Conservation (phyloP, 1,140 invertebrate species). For the Epicauta chinensis region DNA sequence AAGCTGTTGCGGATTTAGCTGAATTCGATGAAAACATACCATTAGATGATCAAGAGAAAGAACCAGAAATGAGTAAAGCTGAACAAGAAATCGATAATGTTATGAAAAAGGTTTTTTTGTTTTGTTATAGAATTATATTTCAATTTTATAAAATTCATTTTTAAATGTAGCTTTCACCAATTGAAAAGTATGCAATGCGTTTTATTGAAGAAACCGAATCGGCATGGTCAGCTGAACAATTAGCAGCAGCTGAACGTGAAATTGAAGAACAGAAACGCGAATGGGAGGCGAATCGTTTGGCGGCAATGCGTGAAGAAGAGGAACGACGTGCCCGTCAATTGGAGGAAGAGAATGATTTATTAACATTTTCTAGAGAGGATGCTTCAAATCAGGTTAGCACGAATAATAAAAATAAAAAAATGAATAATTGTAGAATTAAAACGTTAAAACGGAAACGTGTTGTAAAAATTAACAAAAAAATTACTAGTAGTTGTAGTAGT, state of each 20-base stretch:
- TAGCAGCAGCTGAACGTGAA: slow-evolving; percentile 83
- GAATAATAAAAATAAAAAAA: slow-evolving; percentile 40
- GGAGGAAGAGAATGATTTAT: slow-evolving; percentile 57
- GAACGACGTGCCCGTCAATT: slow-evolving; percentile 53
- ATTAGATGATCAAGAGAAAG: slow-evolving; percentile 60
- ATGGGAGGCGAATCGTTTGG: slow-evolving; percentile 84
- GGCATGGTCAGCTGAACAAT: slow-evolving; percentile 74
- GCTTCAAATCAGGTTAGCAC: slow-evolving; percentile 73
- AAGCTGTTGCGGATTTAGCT: slow-evolving; percentile 87
- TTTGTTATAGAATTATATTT: slow-evolving; percentile 2
- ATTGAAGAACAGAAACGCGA: slow-evolving; percentile 87
- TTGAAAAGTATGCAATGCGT: slow-evolving; percentile 90
- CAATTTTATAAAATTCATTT: background rate
- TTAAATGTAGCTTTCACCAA: slow-evolving; percentile 68
- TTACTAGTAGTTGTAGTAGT: background rate
- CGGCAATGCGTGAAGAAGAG: slow-evolving; percentile 67
- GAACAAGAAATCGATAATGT: slow-evolving; percentile 77
- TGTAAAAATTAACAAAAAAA: background rate
- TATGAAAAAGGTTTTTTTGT: slow-evolving; percentile 64
- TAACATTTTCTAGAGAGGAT: slow-evolving; percentile 68
- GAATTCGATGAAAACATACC: slow-evolving; percentile 97
- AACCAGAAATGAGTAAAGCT: slow-evolving; percentile 67
- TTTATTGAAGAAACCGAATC: slow-evolving; percentile 86
- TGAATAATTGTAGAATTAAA: slow-evolving; percentile 16
- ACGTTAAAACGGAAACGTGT: slow-evolving; percentile 19